phyloP scores from a whole-genome alignment of 1,140 invertebrate genomes.

The Pteromalus puparum region DNA sequence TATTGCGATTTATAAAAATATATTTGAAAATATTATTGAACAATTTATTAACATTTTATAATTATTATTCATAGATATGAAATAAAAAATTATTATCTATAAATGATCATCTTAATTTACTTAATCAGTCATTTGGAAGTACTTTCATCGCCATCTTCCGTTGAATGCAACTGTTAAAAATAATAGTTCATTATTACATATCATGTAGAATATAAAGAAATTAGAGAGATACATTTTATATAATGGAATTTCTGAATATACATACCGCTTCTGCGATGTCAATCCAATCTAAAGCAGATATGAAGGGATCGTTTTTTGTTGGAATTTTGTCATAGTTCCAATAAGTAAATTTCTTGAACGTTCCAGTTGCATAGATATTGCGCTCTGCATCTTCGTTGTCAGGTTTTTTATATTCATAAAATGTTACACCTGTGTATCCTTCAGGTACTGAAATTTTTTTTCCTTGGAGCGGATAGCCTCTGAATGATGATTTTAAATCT shows the following conservation, averaged over 20 bases:
- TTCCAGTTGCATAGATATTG: constrained; percentile 78
- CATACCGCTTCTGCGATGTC: constrained; percentile 84
- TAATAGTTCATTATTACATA: constrained; percentile 29
- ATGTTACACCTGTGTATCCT: constrained; percentile 81
- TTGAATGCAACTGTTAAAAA: constrained; percentile 62
- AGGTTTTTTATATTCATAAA: constrained; percentile 80
- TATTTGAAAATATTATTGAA: constrained; percentile 54
- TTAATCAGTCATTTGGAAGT: constrained; percentile 14
- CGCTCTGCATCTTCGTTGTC: constrained; percentile 78
- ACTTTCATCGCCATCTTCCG: constrained; percentile 45
- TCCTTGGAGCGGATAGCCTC: constrained; percentile 83
- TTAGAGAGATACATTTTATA: background rate
- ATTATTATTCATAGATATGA: constrained; percentile 44
- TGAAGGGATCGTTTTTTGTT: constrained; percentile 81
- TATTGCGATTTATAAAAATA: constrained; percentile 54
- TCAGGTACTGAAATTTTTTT: constrained; percentile 78
- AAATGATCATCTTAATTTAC: constrained; percentile 19
- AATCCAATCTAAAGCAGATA: constrained; percentile 85
- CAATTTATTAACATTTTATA: constrained; percentile 50
- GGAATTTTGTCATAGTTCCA: constrained; percentile 89
- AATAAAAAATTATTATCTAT: constrained; percentile 48
- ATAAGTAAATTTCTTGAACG: constrained; percentile 81
- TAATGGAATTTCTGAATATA: constrained; percentile 48
- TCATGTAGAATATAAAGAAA: background rate
- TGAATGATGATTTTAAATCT: constrained; percentile 78